Percentiles rank a stretch among this genome's conserved stretches.
These are phyloP conservation scores for Scolopax bukidnonensis DNA, from an alignment of 2,797 vertebrate genomes.

Conservation along the genomic window DNA sequence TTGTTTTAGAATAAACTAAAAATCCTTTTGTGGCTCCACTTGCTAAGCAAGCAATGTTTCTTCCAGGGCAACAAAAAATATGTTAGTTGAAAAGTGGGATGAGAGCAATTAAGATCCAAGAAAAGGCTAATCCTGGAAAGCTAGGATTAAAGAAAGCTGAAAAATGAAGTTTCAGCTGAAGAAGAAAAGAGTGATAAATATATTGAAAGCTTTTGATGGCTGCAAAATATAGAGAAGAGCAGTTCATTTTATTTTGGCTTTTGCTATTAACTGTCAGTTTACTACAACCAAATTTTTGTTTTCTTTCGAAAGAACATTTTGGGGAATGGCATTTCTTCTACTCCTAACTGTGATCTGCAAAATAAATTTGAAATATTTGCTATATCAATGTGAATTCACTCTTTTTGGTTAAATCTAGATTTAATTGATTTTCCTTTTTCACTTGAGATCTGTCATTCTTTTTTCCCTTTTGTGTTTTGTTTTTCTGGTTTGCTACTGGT, in stretches of 20 bases:
- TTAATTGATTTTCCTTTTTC: not conserved
- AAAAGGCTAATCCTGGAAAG: not conserved
- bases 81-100: slow-evolving; percentile 2
- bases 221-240: not conserved
- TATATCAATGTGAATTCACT: not conserved
- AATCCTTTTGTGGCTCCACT: not conserved
- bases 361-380: not conserved
- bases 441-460: not conserved
- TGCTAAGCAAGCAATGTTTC: not conserved
- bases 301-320: not conserved
- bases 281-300: not conserved
- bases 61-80: slow-evolving; percentile 13
- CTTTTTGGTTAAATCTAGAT: not conserved
- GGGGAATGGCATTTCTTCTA: not conserved
- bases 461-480: not conserved
- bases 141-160: not conserved
- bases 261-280: slow-evolving; percentile 6
- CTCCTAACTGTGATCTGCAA: not conserved
- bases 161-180: not conserved
- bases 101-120: slow-evolving; percentile 27
- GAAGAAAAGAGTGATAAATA: slow-evolving; percentile 1
- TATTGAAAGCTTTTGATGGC: slow-evolving; percentile 5
- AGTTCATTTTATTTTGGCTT: not conserved
- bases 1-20: slow-evolving; percentile 1
- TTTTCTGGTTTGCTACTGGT: not conserved